phyloP scores from a whole-genome alignment of 2,113 vertebrate genomes.

The Merops nubicus region DNA sequence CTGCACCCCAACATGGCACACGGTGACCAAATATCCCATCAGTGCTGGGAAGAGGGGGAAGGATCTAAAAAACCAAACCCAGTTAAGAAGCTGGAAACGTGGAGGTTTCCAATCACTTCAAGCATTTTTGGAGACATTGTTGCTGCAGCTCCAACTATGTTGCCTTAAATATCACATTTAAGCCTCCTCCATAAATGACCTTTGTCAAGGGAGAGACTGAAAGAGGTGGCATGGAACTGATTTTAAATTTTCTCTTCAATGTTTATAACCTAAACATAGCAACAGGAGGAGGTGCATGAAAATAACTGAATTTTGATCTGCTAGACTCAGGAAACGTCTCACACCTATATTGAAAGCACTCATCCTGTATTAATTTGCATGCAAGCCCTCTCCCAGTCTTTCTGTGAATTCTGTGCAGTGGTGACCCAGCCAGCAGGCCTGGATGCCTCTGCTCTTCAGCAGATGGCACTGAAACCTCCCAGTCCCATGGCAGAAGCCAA shows the following conservation, averaged over 20 bases:
- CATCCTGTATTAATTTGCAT: not conserved
- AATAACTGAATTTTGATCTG: not conserved
- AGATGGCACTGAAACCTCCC: slow-evolving; percentile 21
- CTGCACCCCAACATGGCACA: too few relatives aligned
- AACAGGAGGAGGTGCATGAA: not conserved
- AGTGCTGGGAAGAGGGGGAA: not conserved
- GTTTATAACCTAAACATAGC: not conserved
- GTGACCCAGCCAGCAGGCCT: not conserved
- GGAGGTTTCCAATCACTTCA: not conserved
- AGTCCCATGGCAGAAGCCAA: not conserved
- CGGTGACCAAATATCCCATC: not conserved
- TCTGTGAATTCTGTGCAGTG: not conserved
- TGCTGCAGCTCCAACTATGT: not conserved
- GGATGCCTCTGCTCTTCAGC: slow-evolving; percentile 3
- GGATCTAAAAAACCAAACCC: not conserved
- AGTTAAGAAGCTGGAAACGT: not conserved
- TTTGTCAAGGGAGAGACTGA: not conserved
- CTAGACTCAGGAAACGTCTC: not conserved
- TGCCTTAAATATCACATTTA: not conserved
- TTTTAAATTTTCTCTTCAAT: not conserved
- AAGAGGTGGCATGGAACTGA: not conserved
- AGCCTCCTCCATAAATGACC: not conserved
- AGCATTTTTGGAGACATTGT: not conserved
- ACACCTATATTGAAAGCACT: not conserved
- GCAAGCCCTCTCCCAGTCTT: not conserved